phyloP scores from a whole-genome alignment of 2,888 invertebrate genomes.

The Dione juno region DNA sequence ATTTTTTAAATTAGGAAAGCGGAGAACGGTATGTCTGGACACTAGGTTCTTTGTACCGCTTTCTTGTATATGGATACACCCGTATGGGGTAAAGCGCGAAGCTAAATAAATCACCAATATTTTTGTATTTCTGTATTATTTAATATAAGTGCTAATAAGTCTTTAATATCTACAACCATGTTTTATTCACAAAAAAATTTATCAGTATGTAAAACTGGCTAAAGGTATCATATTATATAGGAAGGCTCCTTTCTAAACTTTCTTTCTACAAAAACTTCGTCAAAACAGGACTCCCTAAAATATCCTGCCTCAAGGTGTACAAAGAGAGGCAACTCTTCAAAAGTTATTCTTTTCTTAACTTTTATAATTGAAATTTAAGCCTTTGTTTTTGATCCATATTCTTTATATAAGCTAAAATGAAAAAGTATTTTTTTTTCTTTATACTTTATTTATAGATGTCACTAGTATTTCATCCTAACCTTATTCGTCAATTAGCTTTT shows the following conservation, averaged over 20 bases:
- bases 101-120: too few relatives aligned
- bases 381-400: neutral
- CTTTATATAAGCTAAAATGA: neutral
- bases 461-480: neutral
- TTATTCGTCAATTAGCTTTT: constrained; percentile 20
- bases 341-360: constrained; percentile 5
- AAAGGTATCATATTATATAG: neutral
- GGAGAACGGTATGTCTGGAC: too few relatives aligned
- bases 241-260: neutral
- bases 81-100: too few relatives aligned
- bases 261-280: constrained; percentile 4
- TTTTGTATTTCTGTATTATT: too few relatives aligned
- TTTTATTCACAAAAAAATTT: neutral
- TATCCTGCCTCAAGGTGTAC: neutral
- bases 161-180: neutral
- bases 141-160: too few relatives aligned
- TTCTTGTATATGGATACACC: too few relatives aligned
- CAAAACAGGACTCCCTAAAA: neutral
- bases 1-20: too few relatives aligned
- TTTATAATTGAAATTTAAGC: constrained; percentile 6
- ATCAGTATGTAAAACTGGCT: neutral
- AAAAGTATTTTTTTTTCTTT: neutral
- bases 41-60: too few relatives aligned
- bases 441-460: neutral
- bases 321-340: neutral